phyloP scores from a whole-genome alignment of 1,140 invertebrate genomes.

The Macrocentrus cingulum region DNA sequence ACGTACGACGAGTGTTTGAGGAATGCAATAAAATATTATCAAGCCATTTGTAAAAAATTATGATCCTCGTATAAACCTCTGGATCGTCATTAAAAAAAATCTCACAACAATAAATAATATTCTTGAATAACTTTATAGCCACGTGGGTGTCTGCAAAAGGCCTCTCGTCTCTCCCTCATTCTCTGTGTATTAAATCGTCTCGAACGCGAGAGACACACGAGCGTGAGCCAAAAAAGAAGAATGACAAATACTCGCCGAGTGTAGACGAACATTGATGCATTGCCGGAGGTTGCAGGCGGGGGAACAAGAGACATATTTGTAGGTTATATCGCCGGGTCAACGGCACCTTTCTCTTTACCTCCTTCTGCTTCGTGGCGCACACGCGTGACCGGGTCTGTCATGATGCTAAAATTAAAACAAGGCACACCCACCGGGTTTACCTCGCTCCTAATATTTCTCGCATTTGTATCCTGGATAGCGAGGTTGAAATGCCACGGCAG shows the following conservation, averaged over 20 bases:
- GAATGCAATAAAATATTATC: no score
- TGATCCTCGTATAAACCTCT: no score
- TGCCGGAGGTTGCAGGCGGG: not conserved
- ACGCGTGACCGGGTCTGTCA: conserved; percentile 33
- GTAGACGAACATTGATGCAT: conserved; percentile 12
- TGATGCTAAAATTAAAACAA: conserved; percentile 55
- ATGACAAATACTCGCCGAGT: not conserved
- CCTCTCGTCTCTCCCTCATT: not conserved
- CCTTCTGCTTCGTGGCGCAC: conserved; percentile 12
- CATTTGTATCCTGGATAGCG: not conserved
- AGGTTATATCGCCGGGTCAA: conserved; percentile 50
- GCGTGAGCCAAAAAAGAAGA: not conserved
- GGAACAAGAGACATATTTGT: conserved; percentile 45
- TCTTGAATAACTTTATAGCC: no score
- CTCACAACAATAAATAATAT: no score
- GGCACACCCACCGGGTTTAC: conserved; percentile 29
- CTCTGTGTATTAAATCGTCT: conserved; percentile 2
- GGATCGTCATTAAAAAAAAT: no score
- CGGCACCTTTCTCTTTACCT: conserved; percentile 38
- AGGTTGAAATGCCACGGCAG: not conserved
- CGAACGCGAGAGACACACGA: not conserved
- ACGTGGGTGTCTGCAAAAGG: no score
- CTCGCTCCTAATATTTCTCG: conserved; percentile 23
- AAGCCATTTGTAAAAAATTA: no score
- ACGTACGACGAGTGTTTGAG: no score